Base-by-base conservation (phyloP, 2,888 invertebrate species). In the Dendrolimus pini region DNA sequence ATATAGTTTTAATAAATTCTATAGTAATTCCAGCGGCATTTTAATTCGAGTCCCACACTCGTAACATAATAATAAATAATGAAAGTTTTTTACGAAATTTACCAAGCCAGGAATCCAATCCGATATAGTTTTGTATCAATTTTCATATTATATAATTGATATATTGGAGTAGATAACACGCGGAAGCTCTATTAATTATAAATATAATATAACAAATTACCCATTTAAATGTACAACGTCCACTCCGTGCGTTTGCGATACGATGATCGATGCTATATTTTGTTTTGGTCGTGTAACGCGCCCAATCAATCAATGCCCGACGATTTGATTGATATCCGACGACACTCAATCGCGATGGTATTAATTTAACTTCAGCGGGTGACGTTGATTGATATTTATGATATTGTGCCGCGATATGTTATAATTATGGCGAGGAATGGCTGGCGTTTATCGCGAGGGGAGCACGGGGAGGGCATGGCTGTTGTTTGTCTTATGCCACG, bases 311-410 rank as follows among this genome's bases (percentile, higher is more conserved):
- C 88, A 85, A 70, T 69, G 72, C 68, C 74, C 68, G 54, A 64
- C 60, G 58, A 47, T 47, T 67, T 86, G 89, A 89, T 85, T 81
- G 89, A 89, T 86, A 77, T 72, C 66, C 77, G 83, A 76, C 80
- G 84, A 84, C 82, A 83, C 77, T 73, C 82, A 78, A 80, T 83
- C 85, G 80, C 78, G 76, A 78, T 78, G 76, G 80, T 83, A 84
- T 84, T 84, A 83, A 84, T 84, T 83, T 78, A 79, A 78, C 77
- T 77, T 75, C 65, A 61, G 64, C 60, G 59, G 63, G 41, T 74
- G 84, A 84, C 84, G 71, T 78, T 84, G 84, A 83, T 80, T 78
- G 81, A 82, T 83, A 83, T 78, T 82, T 80, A 74, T 72, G 80
- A 78, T 83, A 82, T 81, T 81, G 82, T 74, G 57, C 55, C 75